Evolutionary conservation across 2,113 vertebrate species (phyloP).

Genomic region (Callorhinus ursinus): DNA sequence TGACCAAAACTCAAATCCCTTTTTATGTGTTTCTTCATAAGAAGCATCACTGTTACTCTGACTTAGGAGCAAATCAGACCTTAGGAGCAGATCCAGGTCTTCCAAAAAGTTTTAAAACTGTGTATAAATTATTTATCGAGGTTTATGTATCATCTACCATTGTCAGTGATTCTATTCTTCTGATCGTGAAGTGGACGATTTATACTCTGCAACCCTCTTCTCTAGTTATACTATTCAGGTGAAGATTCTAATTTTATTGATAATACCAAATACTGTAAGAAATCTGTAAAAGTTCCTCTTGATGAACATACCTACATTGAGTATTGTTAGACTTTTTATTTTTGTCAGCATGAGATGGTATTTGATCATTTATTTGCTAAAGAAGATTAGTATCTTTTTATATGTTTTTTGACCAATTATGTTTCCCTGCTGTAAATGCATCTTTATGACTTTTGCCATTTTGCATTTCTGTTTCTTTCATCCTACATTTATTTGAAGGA

Average conservation of each 20-base stretch:
- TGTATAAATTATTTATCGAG: not conserved
- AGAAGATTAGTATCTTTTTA: not conserved
- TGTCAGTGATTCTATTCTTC: not conserved
- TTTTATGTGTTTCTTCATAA: not conserved
- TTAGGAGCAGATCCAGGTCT: not conserved
- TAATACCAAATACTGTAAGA: not conserved
- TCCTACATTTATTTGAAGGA: not conserved
- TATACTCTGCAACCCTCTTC: not conserved
- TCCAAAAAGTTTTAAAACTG: not conserved
- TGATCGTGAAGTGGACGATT: not conserved
- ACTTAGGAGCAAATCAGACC: not conserved
- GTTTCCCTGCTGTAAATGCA: not conserved
- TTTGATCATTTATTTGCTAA: not conserved
- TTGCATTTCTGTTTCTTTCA: not conserved
- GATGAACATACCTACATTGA: not conserved
- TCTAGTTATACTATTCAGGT: not conserved
- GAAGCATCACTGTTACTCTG: not conserved
- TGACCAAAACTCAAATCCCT: not conserved
- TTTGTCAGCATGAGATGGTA: not conserved
- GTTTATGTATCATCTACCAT: not conserved
- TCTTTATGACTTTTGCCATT: not conserved
- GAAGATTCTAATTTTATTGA: not conserved
- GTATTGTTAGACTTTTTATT: not conserved
- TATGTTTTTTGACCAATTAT: not conserved
- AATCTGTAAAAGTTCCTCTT: not conserved